Conservation (phyloP, 2,113 vertebrate genomes). For the Geothlypis trichas region DNA sequence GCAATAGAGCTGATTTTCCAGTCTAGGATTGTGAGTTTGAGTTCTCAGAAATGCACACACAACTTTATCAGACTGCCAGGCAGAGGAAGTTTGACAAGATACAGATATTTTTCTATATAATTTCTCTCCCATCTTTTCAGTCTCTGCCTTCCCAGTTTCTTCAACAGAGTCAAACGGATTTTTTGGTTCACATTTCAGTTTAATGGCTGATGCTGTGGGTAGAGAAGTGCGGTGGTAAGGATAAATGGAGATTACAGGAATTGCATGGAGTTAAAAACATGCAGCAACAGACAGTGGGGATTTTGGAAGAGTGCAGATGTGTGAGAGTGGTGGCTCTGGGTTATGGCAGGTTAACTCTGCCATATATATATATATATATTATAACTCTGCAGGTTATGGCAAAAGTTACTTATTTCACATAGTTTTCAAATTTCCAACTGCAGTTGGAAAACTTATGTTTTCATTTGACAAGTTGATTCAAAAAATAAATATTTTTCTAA, state of each 20-base stretch:
- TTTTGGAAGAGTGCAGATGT: not conserved
- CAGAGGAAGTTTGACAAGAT: not conserved
- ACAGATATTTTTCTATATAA: accelerated
- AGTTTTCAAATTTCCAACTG: not conserved
- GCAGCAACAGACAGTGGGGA: not conserved
- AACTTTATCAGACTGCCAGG: not conserved
- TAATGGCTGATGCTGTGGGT: not conserved
- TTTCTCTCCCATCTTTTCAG: not conserved
- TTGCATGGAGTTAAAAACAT: not conserved
- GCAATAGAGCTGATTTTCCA: not conserved
- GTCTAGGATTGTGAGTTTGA: accelerated
- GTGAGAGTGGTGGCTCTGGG: not conserved
- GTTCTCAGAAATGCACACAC: not conserved
- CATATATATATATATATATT: too few relatives aligned
- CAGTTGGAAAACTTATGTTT: not conserved
- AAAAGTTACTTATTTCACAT: not conserved
- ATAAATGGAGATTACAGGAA: not conserved
- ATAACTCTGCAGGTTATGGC: not conserved
- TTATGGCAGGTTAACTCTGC: too few relatives aligned
- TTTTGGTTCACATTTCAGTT: not conserved
- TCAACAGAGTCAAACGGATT: not conserved
- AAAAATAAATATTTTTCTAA: not conserved
- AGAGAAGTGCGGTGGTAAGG: not conserved
- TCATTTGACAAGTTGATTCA: not conserved
- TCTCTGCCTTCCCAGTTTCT: not conserved